Conservation (phyloP, 2,113 vertebrate species). For the Rissa tridactyla region DNA sequence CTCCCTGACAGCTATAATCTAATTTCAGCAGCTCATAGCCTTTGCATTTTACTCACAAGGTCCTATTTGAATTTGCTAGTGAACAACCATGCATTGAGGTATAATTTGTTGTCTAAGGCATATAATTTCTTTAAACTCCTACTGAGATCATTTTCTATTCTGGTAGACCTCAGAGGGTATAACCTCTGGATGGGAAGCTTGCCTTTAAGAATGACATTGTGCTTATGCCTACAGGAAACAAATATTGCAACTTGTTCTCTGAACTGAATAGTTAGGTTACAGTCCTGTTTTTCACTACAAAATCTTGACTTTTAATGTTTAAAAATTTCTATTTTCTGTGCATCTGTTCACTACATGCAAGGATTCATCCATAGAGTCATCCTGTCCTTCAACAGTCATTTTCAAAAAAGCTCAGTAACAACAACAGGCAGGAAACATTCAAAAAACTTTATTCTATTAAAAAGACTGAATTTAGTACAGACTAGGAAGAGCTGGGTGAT, state of each 20-base stretch:
- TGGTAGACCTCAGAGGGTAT: not conserved
- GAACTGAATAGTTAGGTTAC: not conserved
- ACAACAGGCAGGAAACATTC: not conserved
- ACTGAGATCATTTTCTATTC: not conserved
- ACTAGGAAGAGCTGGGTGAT: not conserved
- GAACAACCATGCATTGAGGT: not conserved
- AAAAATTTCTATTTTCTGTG: not conserved
- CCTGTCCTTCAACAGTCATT: not conserved
- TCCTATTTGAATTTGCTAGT: not conserved
- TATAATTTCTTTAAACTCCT: slow-evolving; percentile 15
- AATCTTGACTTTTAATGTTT: not conserved
- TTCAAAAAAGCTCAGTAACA: not conserved
- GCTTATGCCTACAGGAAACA: not conserved
- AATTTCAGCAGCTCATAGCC: not conserved
- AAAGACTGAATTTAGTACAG: not conserved
- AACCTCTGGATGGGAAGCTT: not conserved
- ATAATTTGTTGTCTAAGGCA: not conserved
- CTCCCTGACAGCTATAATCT: not conserved
- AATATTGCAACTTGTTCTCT: not conserved
- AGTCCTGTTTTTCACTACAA: not conserved
- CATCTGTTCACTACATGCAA: not conserved
- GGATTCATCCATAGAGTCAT: not conserved
- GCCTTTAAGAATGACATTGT: not conserved
- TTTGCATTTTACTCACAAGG: not conserved
- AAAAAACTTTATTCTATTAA: not conserved